Evolutionary conservation across 2,888 invertebrate species (phyloP), one percentile per base, ranked within the genome.

Genomic region (Rhagophthalmus giganteus): DNA sequence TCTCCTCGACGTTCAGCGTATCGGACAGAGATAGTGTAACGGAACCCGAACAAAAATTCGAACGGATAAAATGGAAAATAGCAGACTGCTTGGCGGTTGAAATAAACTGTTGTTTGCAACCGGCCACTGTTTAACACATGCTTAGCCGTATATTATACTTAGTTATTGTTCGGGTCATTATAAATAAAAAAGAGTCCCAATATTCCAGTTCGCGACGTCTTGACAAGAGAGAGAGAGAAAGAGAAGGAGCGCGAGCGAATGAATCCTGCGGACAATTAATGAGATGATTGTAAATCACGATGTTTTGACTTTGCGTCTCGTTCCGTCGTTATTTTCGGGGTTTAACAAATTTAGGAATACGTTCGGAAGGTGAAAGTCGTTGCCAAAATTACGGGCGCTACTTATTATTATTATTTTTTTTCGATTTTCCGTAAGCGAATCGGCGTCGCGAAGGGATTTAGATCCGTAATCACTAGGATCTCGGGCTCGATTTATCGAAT

Each of bases 21-120:
- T 9, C 12, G 10, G 12, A 37, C 10, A 37, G 25, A 37, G 37
- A 37, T 26, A 8, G 8, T 24, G 40, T 35, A 47, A 40, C 25
- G 32, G 51, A 44, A 53, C 49, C 30, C 45, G 54, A 33, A 56
- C 55, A 59, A 58, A 61, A 61, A 37, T 57, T 56, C 46, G 32
- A 37, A 49, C 37, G 49, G 49, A 48, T 45, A 49, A 48, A 47
- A 54, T 53, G 55, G 59, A 59, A 60, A 58, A 58, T 54, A 54
- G 60, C 59, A 62, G 62, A 62, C 62, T 62, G 62, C 62, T 56
- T 62, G 62, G 62, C 62, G 59, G 50, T 59, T 44, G 53, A 35
- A 57, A 54, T 53, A 50, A 57, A 53, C 57, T 60, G 52, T 54
- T 56, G 55, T 47, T 59, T 45, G 58, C 45, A 54, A 46, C 58